Conservation (phyloP, 2,797 vertebrate genomes). For the Carcharodon carcharias region DNA sequence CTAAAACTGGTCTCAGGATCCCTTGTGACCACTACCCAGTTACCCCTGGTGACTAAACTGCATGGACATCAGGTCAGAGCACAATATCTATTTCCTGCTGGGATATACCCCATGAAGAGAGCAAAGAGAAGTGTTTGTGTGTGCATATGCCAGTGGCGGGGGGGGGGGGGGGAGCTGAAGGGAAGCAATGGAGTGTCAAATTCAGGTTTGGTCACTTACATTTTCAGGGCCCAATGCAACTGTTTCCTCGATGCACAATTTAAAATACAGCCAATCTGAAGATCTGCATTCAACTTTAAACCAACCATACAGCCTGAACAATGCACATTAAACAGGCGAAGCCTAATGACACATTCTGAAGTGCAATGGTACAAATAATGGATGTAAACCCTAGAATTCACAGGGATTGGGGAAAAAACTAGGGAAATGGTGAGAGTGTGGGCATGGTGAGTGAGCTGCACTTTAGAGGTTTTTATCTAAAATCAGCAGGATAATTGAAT, state of each 20-base stretch:
- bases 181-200: neutral
- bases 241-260: neutral
- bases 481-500: neutral
- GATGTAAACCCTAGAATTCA: neutral
- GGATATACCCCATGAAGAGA: neutral
- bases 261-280: constrained; percentile 10
- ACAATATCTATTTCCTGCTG: neutral
- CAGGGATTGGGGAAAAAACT: neutral
- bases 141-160: accelerated
- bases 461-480: neutral
- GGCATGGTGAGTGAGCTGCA: neutral
- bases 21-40: too few species aligned
- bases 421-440: neutral
- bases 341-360: neutral
- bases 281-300: neutral
- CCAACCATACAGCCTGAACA: neutral
- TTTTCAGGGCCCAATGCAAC: neutral
- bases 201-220: neutral
- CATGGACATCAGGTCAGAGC: neutral
- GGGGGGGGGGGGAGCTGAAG: neutral
- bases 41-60: too few species aligned
- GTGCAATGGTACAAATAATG: neutral
- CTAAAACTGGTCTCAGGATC: neutral
- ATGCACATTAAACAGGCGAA: neutral
- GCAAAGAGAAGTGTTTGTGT: neutral